A percentile compares a stretch with the other conserved stretches of the same genome.
Evolutionary conservation across 2,113 vertebrate genomes (phyloP).

Genomic region (Aegithalos caudatus): DNA sequence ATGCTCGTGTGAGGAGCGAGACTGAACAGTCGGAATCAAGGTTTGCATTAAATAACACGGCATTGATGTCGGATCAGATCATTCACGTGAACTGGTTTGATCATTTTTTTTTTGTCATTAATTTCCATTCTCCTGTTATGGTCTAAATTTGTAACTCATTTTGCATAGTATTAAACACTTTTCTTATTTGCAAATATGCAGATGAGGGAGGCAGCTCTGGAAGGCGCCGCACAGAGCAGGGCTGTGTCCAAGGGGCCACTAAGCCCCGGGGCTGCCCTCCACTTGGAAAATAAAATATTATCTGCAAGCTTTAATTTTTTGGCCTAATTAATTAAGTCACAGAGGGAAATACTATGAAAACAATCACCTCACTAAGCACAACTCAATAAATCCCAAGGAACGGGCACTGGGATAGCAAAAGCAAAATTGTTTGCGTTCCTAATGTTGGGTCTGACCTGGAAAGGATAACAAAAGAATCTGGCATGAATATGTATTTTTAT

Average conservation of each 20-base stretch:
- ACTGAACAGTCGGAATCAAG: constrained; percentile 62
- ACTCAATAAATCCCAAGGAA: neutral
- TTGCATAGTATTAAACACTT: neutral
- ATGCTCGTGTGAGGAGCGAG: constrained; percentile 59
- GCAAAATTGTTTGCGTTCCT: constrained; percentile 66
- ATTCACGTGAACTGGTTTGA: constrained; percentile 9
- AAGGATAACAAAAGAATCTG: constrained; percentile 59
- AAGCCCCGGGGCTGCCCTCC: neutral
- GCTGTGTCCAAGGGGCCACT: neutral
- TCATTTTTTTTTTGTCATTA: constrained; percentile 2
- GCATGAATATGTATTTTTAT: constrained; percentile 56
- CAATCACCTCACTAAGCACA: constrained; percentile 21
- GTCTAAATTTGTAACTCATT: neutral
- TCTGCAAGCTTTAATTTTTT: constrained; percentile 48
- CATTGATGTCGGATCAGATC: constrained; percentile 26
- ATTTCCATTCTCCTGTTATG: neutral
- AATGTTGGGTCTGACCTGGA: constrained; percentile 31
- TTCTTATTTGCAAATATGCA: neutral
- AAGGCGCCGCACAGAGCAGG: neutral
- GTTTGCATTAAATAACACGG: constrained; percentile 65
- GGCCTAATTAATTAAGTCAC: constrained; percentile 49
- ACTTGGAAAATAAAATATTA: constrained; percentile 15
- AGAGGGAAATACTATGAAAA: constrained; percentile 12
- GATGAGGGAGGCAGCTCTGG: neutral
- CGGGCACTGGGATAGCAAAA: neutral